These are phyloP conservation scores for Aphelenchoides besseyi DNA, from an alignment of 1,140 invertebrate species.

Conservation along the genomic window DNA sequence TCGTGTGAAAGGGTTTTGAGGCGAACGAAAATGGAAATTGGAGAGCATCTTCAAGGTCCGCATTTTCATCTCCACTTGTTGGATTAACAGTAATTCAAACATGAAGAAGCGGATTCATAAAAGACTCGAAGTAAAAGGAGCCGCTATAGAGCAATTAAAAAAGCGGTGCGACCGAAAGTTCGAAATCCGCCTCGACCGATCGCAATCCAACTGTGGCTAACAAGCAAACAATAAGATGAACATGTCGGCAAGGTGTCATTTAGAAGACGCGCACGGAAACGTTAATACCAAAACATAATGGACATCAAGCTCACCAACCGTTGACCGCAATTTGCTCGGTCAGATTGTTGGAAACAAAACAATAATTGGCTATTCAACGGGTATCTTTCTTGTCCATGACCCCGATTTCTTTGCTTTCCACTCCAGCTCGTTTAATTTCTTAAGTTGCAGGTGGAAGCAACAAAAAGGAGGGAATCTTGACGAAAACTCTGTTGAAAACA, in stretches of 20 bases:
- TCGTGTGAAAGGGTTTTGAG: background rate
- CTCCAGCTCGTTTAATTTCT: background rate
- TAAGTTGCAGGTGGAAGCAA: background rate
- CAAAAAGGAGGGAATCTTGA: too few species aligned
- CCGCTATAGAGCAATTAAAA: background rate
- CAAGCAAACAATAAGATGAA: background rate
- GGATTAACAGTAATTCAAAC: background rate
- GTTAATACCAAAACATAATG: background rate
- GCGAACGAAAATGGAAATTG: constrained; percentile 1
- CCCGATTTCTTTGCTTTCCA: background rate
- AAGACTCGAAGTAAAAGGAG: background rate
- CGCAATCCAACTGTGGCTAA: background rate
- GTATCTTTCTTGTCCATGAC: background rate
- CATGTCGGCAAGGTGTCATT: background rate
- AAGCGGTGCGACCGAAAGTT: background rate
- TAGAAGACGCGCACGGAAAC: background rate
- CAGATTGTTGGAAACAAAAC: background rate
- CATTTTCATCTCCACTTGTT: background rate
- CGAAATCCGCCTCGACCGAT: background rate
- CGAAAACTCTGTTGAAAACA: too few species aligned
- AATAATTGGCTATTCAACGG: background rate
- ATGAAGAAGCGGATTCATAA: background rate
- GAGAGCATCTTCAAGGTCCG: background rate
- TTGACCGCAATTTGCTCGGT: background rate
- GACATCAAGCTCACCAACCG: background rate